Conservation (phyloP, 2,797 vertebrate species). For the Emys orbicularis region DNA sequence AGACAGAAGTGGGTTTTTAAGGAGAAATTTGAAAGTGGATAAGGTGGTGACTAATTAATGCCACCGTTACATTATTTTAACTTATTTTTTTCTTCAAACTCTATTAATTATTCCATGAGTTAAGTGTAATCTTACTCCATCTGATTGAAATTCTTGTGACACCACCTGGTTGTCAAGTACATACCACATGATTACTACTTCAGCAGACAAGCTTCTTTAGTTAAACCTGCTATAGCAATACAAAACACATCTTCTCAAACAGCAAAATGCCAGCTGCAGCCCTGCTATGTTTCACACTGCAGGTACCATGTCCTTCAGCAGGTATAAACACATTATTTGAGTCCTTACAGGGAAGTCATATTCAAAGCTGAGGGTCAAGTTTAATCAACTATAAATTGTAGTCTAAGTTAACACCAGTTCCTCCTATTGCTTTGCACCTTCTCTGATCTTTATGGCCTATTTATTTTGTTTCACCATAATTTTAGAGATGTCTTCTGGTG, state of each 20-base stretch:
- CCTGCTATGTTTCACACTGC: not conserved
- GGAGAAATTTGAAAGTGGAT: not conserved
- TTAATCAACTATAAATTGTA: slow-evolving; percentile 53
- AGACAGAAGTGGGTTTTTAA: not conserved
- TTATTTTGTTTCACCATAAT: slow-evolving; percentile 10
- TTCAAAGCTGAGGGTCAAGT: slow-evolving; percentile 50
- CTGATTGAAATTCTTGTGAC: not conserved
- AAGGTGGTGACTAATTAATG: not conserved
- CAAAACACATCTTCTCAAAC: not conserved
- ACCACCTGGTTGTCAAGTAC: not conserved
- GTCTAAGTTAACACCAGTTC: slow-evolving; percentile 70
- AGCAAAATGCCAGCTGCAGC: not conserved
- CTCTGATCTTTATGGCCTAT: not conserved
- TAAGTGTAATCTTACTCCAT: not conserved
- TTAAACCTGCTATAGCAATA: not conserved
- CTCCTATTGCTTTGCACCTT: slow-evolving; percentile 32
- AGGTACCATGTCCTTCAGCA: not conserved
- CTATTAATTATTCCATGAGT: not conserved
- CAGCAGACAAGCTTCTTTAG: not conserved
- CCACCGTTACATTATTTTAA: not conserved
- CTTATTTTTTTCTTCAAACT: not conserved
- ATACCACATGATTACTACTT: not conserved
- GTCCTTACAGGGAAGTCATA: not conserved
- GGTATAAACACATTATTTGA: slow-evolving; percentile 10
- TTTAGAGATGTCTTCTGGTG: not conserved